These are phyloP conservation scores for Hucho hucho DNA, from an alignment of 2,113 vertebrate species.

Conservation along the genomic window DNA sequence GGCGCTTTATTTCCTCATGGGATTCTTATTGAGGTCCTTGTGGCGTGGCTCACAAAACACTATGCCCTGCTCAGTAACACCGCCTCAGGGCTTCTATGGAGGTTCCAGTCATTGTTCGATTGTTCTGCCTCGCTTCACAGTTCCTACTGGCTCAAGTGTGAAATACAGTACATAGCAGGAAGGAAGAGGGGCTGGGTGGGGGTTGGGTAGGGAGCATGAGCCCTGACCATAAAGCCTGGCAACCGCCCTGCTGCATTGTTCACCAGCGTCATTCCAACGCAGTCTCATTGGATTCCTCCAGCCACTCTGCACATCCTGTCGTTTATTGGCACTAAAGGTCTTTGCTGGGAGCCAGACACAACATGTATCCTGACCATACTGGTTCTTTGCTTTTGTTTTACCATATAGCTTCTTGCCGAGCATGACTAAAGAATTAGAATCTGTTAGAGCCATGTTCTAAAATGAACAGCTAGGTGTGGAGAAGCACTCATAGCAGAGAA, in stretches of 20 bases:
- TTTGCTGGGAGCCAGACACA: constrained; percentile 55
- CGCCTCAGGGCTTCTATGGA: background rate
- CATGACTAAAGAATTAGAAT: constrained; percentile 7
- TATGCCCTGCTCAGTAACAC: constrained; percentile 11
- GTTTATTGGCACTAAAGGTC: constrained; percentile 66
- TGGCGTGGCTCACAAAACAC: constrained; percentile 10
- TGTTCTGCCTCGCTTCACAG: constrained; percentile 63
- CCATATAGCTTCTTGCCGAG: constrained; percentile 27
- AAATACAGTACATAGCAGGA: constrained; percentile 77
- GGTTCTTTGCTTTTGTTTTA: constrained; percentile 55
- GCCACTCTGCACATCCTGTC: constrained; percentile 66
- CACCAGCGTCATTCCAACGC: constrained; percentile 57
- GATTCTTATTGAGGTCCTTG: constrained; percentile 36
- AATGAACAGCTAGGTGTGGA: constrained; percentile 34
- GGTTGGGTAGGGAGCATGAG: constrained; percentile 63
- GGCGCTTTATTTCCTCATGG: constrained; percentile 18
- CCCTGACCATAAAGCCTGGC: constrained; percentile 72
- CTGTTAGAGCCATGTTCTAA: constrained; percentile 20
- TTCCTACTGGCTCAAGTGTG: constrained; percentile 71
- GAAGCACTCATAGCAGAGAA: constrained; percentile 23
- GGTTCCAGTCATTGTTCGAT: constrained; percentile 67
- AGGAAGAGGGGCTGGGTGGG: constrained; percentile 75
- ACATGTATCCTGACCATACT: constrained; percentile 44
- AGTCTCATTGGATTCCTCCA: constrained; percentile 63
- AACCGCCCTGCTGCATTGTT: constrained; percentile 76